These are phyloP conservation scores for Dromius quadrimaculatus DNA, from an alignment of 2,888 invertebrate genomes.

Conservation along the genomic window DNA sequence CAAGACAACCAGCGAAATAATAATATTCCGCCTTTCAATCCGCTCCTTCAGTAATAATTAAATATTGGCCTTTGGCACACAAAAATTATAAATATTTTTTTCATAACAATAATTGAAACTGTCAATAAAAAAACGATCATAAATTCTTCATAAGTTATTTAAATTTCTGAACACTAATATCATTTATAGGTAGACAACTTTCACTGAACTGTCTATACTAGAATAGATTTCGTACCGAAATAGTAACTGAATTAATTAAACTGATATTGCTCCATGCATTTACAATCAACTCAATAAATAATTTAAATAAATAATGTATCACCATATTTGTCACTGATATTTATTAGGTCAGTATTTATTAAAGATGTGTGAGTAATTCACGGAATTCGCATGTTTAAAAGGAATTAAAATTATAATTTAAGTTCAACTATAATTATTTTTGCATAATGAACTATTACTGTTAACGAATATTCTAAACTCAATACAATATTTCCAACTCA, in stretches of 20 bases:
- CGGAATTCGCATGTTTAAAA: no score
- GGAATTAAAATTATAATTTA: no score
- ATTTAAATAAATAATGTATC: slow-evolving; percentile 31
- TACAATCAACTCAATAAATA: slow-evolving; percentile 7
- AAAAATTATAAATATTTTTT: not conserved
- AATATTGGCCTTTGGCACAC: not conserved
- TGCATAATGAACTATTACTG: no score
- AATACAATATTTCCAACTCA: no score
- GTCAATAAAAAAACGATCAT: slow-evolving; percentile 16
- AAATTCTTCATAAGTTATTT: not conserved
- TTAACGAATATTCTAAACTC: no score
- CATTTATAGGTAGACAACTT: slow-evolving; percentile 13
- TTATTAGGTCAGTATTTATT: no score
- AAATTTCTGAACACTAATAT: slow-evolving; percentile 1
- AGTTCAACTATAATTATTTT: no score
- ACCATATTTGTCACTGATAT: no score
- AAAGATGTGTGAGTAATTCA: no score
- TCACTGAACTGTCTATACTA: slow-evolving; percentile 18
- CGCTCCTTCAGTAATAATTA: no score
- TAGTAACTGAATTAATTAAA: slow-evolving; percentile 13
- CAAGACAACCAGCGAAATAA: no score
- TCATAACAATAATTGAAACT: not conserved
- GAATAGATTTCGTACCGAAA: slow-evolving; percentile 17
- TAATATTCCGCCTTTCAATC: no score
- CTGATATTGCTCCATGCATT: slow-evolving; percentile 16